These are phyloP conservation scores for Oxyura jamaicensis DNA, from an alignment of 2,113 vertebrate species.

Conservation along the genomic window DNA sequence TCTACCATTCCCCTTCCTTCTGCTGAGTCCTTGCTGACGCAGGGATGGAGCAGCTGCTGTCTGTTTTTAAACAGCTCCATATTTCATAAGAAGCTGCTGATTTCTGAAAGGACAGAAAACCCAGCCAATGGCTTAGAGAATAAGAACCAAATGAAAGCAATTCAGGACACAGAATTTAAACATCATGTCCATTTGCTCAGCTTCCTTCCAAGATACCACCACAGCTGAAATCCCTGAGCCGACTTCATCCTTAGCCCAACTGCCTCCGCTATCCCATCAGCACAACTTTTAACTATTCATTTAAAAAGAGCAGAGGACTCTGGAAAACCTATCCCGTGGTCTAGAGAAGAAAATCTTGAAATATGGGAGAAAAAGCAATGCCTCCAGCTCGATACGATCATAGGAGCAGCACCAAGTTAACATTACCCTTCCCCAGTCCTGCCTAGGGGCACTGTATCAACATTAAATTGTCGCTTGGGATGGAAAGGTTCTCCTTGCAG, in stretches of 20 bases:
- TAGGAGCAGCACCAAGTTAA: neutral
- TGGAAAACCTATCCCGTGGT: neutral
- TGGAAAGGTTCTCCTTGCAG: neutral
- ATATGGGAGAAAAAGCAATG: neutral
- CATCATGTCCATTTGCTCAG: slow-evolving; percentile 8
- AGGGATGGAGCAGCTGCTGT: slow-evolving; percentile 65
- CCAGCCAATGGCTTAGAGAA: slow-evolving; percentile 63
- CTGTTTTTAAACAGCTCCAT: slow-evolving; percentile 70
- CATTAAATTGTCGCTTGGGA: neutral
- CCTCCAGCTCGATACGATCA: neutral
- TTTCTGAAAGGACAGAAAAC: slow-evolving; percentile 62
- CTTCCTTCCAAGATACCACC: neutral
- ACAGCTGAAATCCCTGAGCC: neutral
- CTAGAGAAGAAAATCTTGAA: neutral
- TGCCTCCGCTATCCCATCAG: neutral
- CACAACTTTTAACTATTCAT: neutral
- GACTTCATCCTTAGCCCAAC: neutral
- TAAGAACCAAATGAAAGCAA: slow-evolving; percentile 62
- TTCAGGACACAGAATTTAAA: slow-evolving; percentile 52
- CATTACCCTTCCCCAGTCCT: neutral
- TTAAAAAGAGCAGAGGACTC: neutral
- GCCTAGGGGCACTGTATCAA: neutral
- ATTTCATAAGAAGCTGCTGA: slow-evolving; percentile 71
- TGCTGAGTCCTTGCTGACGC: slow-evolving; percentile 46
- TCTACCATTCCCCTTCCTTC: slow-evolving; percentile 62